Evolutionary conservation across 2,797 vertebrate genomes (phyloP).

Genomic region (Rhabdophis nuchalis): DNA sequence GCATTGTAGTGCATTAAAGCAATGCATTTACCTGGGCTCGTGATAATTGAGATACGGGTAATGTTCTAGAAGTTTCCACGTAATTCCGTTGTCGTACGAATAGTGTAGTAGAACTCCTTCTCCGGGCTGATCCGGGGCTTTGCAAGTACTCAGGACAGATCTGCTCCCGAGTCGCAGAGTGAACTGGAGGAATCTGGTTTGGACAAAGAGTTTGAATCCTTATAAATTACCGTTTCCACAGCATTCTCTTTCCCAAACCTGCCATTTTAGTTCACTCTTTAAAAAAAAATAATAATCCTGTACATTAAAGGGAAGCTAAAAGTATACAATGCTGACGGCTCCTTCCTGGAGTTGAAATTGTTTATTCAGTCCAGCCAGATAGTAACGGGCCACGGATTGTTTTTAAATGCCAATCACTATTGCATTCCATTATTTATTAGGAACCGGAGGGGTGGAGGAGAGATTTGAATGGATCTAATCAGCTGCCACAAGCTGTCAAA

Average conservation of each 20-base stretch:
- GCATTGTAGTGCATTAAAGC: not conserved
- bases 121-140: conserved; percentile 90
- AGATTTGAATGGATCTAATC: conserved; percentile 70
- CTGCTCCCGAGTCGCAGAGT: conserved; percentile 92
- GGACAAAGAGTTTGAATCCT: conserved; percentile 22
- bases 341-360: not conserved
- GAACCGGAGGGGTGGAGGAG: conserved; percentile 61
- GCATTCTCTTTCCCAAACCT: not conserved
- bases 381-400: conserved; percentile 49
- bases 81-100: conserved; percentile 94
- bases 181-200: conserved; percentile 91
- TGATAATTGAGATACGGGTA: conserved; percentile 94
- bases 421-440: conserved; percentile 75
- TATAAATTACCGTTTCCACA: not conserved
- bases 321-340: conserved; percentile 27
- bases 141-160: conserved; percentile 92
- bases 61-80: conserved; percentile 95
- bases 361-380: conserved; percentile 50
- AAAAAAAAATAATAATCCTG: too few relatives aligned
- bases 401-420: conserved; percentile 70
- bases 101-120: conserved; percentile 95
- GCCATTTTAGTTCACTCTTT: too few relatives aligned
- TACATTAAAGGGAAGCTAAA: conserved; percentile 48
- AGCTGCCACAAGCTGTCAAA: conserved; percentile 74
- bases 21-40: conserved; percentile 84